Percentiles rank a stretch among this genome's conserved stretches.
Evolutionary conservation across 1,140 invertebrate genomes (phyloP).

Genomic region (Sycobia sp.): DNA sequence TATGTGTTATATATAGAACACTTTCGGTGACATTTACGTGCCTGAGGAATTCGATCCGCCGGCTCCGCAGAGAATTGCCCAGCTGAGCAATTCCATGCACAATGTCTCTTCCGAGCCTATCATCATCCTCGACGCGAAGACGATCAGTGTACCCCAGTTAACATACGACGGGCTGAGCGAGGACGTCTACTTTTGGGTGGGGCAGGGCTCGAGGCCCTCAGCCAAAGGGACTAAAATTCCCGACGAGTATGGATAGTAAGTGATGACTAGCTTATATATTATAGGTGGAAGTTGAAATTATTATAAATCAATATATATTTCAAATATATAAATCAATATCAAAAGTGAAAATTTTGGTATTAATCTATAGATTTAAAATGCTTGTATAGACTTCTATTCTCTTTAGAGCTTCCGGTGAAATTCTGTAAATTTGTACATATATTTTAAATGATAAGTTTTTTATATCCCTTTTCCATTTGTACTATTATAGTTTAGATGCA

Average conservation of each 20-base stretch:
- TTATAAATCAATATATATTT: no score
- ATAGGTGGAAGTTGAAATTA: no score
- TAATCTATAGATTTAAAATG: not conserved
- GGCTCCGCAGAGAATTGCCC: constrained; percentile 71
- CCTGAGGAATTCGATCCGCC: constrained; percentile 92
- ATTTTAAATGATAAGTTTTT: no score
- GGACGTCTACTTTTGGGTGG: constrained; percentile 86
- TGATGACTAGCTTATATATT: no score
- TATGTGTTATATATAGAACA: constrained; percentile 63
- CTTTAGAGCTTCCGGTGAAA: no score
- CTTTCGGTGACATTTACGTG: constrained; percentile 89
- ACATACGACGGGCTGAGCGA: constrained; percentile 77
- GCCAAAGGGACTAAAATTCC: constrained; percentile 81
- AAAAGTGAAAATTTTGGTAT: not conserved
- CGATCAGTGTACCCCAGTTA: constrained; percentile 76
- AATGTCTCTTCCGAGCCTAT: constrained; percentile 75
- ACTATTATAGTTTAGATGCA: no score
- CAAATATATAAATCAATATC: not conserved
- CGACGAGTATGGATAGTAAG: constrained; percentile 92
- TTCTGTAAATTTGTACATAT: no score
- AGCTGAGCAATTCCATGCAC: constrained; percentile 72
- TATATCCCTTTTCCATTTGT: no score
- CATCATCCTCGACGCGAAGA: constrained; percentile 81
- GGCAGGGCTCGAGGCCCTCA: constrained; percentile 84
- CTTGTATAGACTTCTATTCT: no score